These are phyloP conservation scores for Drosophila repletoides DNA, from an alignment of 1,140 invertebrate species.

Conservation along the genomic window DNA sequence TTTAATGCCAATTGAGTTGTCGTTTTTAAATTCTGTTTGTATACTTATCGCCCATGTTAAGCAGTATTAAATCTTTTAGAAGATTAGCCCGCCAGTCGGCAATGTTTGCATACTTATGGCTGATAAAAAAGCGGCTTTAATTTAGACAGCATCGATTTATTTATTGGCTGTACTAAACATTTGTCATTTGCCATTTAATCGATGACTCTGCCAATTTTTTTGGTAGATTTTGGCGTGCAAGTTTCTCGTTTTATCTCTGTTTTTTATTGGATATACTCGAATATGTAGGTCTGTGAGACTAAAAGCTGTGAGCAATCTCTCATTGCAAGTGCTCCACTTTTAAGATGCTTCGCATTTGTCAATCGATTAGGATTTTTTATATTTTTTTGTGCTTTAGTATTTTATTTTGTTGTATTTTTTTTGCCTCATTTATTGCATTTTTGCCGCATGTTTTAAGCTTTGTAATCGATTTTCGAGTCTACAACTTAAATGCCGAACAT, in stretches of 20 bases:
- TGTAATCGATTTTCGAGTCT: slow-evolving; percentile 30
- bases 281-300: slow-evolving; percentile 15
- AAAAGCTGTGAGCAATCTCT: slow-evolving; percentile 38
- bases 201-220: slow-evolving; percentile 22
- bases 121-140: slow-evolving; percentile 14
- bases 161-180: slow-evolving; percentile 37
- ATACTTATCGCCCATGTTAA: background rate
- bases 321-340: slow-evolving; percentile 59
- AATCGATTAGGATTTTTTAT: slow-evolving; percentile 43
- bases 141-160: slow-evolving; percentile 45
- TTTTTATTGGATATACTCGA: background rate
- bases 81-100: too few species aligned
- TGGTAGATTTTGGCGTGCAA: background rate
- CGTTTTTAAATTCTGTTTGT: background rate
- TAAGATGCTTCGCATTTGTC: slow-evolving; percentile 69
- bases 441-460: slow-evolving; percentile 32
- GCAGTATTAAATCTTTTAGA: background rate
- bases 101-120: slow-evolving; percentile 26
- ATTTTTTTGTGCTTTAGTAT: too few species aligned
- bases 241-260: too few species aligned
- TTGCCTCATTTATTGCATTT: slow-evolving; percentile 32
- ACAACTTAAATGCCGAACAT: slow-evolving; percentile 56
- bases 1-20: too few species aligned
- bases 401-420: background rate
- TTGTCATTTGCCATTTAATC: slow-evolving; percentile 64